Evolutionary conservation across 2,888 invertebrate species (phyloP), one percentile per base, ranked within the genome.

Genomic region (Caenorhabditis angaria): DNA sequence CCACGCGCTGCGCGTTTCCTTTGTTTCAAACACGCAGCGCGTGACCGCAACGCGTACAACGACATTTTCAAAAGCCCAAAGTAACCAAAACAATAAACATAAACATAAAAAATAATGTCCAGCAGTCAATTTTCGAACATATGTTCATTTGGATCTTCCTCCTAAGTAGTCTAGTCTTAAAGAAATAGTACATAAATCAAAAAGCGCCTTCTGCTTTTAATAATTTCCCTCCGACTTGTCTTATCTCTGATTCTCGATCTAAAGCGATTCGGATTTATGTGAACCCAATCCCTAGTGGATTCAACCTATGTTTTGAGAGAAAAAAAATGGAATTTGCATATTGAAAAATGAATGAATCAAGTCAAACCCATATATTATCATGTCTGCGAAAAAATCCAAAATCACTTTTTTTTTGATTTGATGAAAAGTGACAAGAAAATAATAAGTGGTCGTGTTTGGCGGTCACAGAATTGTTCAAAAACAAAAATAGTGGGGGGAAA

Each of bases 391-490:
- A 41, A 41, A 41, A 41, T 18, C 3, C 5, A 41, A n/a, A n/a
- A n/a, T n/a, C n/a, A n/a, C n/a, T n/a, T n/a, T n/a, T n/a, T n/a
- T 32, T 41, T 41, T 41, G 41, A 41, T 41, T 41, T 41, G 14
- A 41, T 41, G 14, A 41, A 41, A 41, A 41, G 41, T 41, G 41
- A 41, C 41, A 41, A 14, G 10, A 41, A 41, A 41, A 41, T 41
- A 41, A 41, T 41, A 41, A n/a, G n/a, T n/a, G n/a, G n/a, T 41
- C 41, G 41, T 41, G 18, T 41, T 41, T 41, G 41, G 41, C 41
- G 41, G 41, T 41, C 41, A 41, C 41, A 12, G 10, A 41, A 18
- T 41, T 18, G 5, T 10, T 32, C 32, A 10, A 10, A 32, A 14
- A 18, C 14, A 41, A 41, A 41, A 41, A 41, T 12, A 41, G 32